These are phyloP conservation scores for Galeopsomyia nigrocyanea DNA, from an alignment of 2,888 invertebrate species.

Conservation along the genomic window DNA sequence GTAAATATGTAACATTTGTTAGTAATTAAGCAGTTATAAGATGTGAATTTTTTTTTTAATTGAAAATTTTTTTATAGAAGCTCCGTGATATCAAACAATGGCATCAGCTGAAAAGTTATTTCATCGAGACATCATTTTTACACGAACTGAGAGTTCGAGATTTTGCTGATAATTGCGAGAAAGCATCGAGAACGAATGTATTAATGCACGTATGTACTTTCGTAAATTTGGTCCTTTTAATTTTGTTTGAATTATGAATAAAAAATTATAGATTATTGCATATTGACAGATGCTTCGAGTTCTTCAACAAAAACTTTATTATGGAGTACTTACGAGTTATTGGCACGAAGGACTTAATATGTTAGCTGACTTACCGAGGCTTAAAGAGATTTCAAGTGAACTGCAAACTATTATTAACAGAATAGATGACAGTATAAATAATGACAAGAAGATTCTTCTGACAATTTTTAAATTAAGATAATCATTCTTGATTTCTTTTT, in stretches of 20 bases:
- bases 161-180: background rate
- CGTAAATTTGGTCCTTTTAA: background rate
- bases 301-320: background rate
- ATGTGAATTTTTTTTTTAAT: too few species aligned
- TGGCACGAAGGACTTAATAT: slow-evolving; percentile 3
- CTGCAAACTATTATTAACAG: background rate
- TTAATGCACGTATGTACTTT: slow-evolving; percentile 7
- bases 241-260: background rate
- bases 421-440: background rate
- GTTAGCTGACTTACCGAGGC: background rate
- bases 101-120: background rate
- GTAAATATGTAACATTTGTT: too few species aligned
- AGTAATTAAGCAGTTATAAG: too few species aligned
- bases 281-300: background rate
- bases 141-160: background rate
- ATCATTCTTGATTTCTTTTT: too few species aligned
- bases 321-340: background rate
- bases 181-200: background rate
- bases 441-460: background rate
- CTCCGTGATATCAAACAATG: slow-evolving; percentile 3
- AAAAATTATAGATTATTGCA: too few species aligned
- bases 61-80: too few species aligned
- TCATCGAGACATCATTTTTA: background rate
- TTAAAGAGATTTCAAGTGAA: background rate
- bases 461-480: too few species aligned